These are phyloP conservation scores for Trichogramma dendrolimi DNA, from an alignment of 2,888 invertebrate species.

Conservation along the genomic window DNA sequence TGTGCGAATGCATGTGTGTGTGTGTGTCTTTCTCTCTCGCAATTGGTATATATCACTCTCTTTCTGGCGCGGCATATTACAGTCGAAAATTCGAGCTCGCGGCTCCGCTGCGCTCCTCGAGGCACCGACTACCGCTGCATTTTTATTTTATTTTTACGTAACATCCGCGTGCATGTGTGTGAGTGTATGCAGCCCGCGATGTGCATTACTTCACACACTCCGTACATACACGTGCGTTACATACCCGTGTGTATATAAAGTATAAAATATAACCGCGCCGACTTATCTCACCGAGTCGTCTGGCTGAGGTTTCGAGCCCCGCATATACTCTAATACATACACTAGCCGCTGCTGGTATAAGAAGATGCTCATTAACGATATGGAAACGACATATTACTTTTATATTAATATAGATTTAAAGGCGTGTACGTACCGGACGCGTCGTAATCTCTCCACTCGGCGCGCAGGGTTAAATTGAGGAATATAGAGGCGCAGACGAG, in stretches of 20 bases:
- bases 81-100: too few species aligned
- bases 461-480: not conserved
- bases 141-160: constrained; percentile 14
- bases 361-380: constrained; percentile 16
- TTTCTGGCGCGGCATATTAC: too few species aligned
- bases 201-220: not conserved
- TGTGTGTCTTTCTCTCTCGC: too few species aligned
- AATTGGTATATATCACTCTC: too few species aligned
- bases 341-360: not conserved
- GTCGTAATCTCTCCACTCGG: too few species aligned
- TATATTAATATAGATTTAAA: too few species aligned
- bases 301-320: not conserved
- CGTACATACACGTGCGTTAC: not conserved
- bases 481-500: not conserved
- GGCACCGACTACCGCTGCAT: not conserved
- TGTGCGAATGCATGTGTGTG: too few species aligned
- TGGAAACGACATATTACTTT: not conserved
- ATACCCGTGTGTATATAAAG: not conserved
- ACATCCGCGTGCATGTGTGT: not conserved
- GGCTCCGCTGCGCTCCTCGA: too few species aligned
- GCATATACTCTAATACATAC: not conserved
- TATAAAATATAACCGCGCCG: not conserved
- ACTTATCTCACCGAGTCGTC: not conserved
- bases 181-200: not conserved
- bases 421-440: too few species aligned